These are phyloP conservation scores for Phylloscopus trochilus DNA, from an alignment of 2,113 vertebrate species.

Conservation along the genomic window DNA sequence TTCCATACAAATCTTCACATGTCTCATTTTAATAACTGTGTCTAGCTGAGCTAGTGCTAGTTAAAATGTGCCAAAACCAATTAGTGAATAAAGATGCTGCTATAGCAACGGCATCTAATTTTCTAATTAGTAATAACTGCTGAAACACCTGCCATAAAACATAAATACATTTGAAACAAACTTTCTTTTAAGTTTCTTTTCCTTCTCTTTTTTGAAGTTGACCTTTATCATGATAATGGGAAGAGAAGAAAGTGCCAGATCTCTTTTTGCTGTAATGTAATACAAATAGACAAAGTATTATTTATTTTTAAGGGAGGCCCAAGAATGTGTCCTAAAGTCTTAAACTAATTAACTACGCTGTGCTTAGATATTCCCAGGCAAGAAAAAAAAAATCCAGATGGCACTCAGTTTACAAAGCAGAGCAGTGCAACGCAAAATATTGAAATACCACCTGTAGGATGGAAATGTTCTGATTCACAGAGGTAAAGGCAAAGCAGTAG, in stretches of 20 bases:
- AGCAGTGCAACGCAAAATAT: not conserved
- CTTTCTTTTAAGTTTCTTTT: not conserved
- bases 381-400: slow-evolving; percentile 17
- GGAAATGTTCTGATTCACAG: not conserved
- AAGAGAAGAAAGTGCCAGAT: not conserved
- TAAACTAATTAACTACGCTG: not conserved
- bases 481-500: not conserved
- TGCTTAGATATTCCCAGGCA: not conserved
- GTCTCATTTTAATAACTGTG: not conserved
- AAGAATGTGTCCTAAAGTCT: not conserved
- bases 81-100: slow-evolving; percentile 36
- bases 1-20: not conserved
- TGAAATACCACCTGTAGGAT: not conserved
- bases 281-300: not conserved
- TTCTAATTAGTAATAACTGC: slow-evolving; percentile 45
- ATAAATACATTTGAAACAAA: slow-evolving; percentile 3
- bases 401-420: not conserved
- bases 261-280: not conserved
- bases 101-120: slow-evolving; percentile 35
- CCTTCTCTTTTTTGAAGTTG: not conserved
- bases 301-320: not conserved
- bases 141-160: slow-evolving; percentile 54
- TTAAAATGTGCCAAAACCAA: slow-evolving; percentile 46
- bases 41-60: not conserved
- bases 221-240: not conserved